These are phyloP conservation scores for Dicaeum eximium DNA, from an alignment of 2,113 vertebrate genomes.

Conservation along the genomic window DNA sequence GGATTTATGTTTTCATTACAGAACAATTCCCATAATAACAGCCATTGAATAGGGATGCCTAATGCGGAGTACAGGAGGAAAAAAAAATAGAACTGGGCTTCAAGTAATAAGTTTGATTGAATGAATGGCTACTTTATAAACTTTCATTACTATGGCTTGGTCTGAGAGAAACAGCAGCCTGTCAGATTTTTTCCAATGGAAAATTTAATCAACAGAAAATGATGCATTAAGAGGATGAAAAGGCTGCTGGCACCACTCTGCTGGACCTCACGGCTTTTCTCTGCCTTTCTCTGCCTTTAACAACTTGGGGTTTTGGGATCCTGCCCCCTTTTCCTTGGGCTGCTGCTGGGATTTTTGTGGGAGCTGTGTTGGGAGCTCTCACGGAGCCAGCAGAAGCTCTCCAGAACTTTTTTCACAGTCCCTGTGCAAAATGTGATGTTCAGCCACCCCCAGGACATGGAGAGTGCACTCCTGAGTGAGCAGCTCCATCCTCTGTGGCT, in stretches of 20 bases:
- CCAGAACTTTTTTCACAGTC: background rate
- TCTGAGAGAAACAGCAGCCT: background rate
- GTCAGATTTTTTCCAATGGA: background rate
- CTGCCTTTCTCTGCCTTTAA: background rate
- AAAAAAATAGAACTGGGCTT: background rate
- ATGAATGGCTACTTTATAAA: slow-evolving; percentile 37
- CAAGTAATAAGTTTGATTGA: slow-evolving; percentile 28
- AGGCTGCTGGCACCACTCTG: background rate
- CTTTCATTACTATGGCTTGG: slow-evolving; percentile 15
- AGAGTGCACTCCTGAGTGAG: background rate
- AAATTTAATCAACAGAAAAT: slow-evolving; percentile 27
- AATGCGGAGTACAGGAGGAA: background rate
- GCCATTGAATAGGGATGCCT: slow-evolving; percentile 22
- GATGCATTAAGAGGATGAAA: background rate
- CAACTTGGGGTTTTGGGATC: background rate
- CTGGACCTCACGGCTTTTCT: background rate
- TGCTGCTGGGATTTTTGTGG: background rate
- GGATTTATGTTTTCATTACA: slow-evolving; percentile 52
- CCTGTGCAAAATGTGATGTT: background rate
- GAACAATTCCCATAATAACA: slow-evolving; percentile 46
- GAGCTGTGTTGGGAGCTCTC: background rate
- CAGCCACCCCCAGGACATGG: background rate
- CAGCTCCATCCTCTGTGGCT: background rate
- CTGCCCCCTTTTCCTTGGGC: background rate
- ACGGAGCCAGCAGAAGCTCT: background rate